Evolutionary conservation across 2,888 invertebrate genomes (phyloP).

Genomic region (Callosobruchus maculatus): DNA sequence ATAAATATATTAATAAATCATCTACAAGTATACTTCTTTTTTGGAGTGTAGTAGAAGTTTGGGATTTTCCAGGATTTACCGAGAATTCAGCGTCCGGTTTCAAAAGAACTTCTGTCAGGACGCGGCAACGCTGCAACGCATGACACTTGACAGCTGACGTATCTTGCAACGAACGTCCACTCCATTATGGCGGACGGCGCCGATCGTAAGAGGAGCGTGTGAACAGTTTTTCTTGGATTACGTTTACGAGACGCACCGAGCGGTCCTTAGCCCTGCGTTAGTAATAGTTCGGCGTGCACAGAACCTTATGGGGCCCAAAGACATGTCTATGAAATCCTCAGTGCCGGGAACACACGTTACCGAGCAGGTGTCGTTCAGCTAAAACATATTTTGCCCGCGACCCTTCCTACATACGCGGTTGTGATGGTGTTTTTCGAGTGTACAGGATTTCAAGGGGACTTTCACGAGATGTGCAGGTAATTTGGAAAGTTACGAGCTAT

Average conservation of each 20-base stretch:
- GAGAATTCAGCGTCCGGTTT: too few species aligned
- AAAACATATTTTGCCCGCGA: background rate
- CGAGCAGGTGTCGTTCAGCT: background rate
- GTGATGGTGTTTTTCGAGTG: background rate
- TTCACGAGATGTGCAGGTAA: background rate
- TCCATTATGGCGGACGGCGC: background rate
- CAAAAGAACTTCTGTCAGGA: too few species aligned
- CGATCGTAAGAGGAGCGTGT: background rate
- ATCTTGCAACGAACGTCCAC: background rate
- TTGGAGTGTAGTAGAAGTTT: too few species aligned
- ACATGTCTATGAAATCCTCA: background rate
- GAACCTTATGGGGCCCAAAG: background rate
- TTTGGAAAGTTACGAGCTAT: background rate
- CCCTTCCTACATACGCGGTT: background rate
- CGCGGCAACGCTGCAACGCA: background rate
- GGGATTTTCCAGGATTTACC: too few species aligned
- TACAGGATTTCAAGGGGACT: background rate
- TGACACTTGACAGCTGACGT: background rate
- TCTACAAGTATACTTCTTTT: too few species aligned
- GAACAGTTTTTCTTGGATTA: background rate
- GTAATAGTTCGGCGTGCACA: background rate
- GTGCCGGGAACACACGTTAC: background rate
- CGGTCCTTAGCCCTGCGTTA: background rate
- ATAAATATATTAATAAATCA: too few species aligned
- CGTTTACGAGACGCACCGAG: background rate